Base-by-base conservation (phyloP, 1,140 invertebrate genomes). In the Drosophila nebulosa region DNA sequence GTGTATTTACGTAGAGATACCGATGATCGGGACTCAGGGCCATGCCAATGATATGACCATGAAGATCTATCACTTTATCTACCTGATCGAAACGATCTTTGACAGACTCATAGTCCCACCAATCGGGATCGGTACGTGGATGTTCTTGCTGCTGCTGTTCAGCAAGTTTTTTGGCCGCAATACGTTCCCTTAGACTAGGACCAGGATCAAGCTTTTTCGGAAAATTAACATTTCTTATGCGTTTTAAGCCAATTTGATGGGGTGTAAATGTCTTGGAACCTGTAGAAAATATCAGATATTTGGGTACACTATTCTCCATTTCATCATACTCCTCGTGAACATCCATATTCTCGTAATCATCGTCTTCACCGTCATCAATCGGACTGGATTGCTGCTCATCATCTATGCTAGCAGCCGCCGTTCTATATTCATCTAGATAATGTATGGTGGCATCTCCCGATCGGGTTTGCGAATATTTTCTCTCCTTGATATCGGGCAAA, bases 1-100 rank as follows among this genome's bases (percentile, higher is more conserved):
- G 93, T 76, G 95, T 96, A 89, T 97, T 97, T 0, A 97, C 96
- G 92, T 97, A 98, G 7, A 98, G 91, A 91, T 96, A 97, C 78
- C 96, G 86, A 74, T 97, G 96, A 92, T 97, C 97, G 0, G 96
- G 97, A 62, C 96, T 97, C 7, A 98, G 92, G 4, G 95, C 94
- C 96, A 98, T 97, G 75, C 97, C 97, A 77, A 98, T 97, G 60
- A 98, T 97, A 86, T 97, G 96, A 0, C 97, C 97, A 90, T 97
- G 95, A 24, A 98, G 92, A 92, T 98, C 96, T 67, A 98, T 96
- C 1, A 97, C 89, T 91, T 96, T 95, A 92, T 98, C 97, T 10
- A 96, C 93, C 80, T 94, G 93, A 90, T 97, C 96, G 84, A 96
- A 97, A 77, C 93, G 94, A 79, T 96, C 94, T 10, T 94, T 93